Evolutionary conservation across 1,140 invertebrate species (phyloP).

Genomic region (Drosophila cardini): DNA sequence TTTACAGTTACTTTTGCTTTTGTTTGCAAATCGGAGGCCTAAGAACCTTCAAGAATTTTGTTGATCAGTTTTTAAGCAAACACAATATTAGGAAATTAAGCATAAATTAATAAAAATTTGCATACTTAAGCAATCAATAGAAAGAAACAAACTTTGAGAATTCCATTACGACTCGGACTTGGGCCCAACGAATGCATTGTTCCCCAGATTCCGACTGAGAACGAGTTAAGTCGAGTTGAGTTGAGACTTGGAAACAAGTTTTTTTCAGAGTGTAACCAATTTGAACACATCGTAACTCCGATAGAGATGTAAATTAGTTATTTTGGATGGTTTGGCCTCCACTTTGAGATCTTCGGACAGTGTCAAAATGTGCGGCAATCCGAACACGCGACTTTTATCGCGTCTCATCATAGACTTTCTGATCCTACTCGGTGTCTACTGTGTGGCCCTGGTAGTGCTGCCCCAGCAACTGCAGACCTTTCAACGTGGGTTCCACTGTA

Average conservation of each 20-base stretch:
- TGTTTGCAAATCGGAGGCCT: constrained; percentile 37
- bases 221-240: constrained; percentile 5
- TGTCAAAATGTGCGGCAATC: constrained; percentile 81
- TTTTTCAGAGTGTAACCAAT: constrained; percentile 48
- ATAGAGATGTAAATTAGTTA: constrained; percentile 68
- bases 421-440: constrained; percentile 64
- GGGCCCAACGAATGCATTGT: constrained; percentile 42
- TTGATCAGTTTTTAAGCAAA: too few species aligned
- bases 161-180: constrained; percentile 18
- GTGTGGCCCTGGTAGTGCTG: constrained; percentile 67
- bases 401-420: constrained; percentile 77
- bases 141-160: constrained; percentile 25
- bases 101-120: constrained; percentile 73
- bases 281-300: constrained; percentile 13
- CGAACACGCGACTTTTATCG: constrained; percentile 74
- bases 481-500: constrained; percentile 75
- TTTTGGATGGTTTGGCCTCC: constrained; percentile 1
- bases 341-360: constrained; percentile 34
- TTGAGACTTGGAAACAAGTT: constrained; percentile 62
- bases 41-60: constrained; percentile 3
- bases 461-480: constrained; percentile 61
- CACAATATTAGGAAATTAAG: constrained; percentile 47
- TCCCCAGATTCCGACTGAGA: constrained; percentile 30
- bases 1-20: constrained; percentile 69
- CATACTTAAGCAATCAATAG: constrained; percentile 65